Conservation (phyloP, 2,113 vertebrate species). For the Podarcis muralis region DNA sequence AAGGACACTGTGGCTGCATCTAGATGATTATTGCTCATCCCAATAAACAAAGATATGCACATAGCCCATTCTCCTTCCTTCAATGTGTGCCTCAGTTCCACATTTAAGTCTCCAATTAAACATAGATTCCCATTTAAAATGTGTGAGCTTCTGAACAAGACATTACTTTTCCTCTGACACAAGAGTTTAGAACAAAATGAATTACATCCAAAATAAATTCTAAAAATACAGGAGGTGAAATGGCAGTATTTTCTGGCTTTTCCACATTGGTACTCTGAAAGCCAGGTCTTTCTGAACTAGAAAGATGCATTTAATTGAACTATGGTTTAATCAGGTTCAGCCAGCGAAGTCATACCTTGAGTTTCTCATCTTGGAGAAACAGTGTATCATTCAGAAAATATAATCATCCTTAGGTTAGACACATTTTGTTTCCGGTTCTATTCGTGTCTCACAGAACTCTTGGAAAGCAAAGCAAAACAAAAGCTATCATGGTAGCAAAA, state of each 20-base stretch:
- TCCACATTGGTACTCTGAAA: background rate
- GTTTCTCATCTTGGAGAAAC: constrained; percentile 30
- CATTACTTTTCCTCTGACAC: background rate
- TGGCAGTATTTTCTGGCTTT: background rate
- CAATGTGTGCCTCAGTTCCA: background rate
- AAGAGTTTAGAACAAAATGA: background rate
- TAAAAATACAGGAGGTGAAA: background rate
- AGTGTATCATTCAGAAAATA: constrained; percentile 19
- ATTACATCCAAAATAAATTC: constrained; percentile 8
- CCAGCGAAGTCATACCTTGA: background rate
- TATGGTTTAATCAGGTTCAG: constrained; percentile 33
- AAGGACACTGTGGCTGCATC: background rate
- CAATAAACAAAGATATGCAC: too few species aligned
- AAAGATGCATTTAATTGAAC: constrained; percentile 32
- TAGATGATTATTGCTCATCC: background rate
- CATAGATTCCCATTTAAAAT: background rate
- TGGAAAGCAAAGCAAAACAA: constrained; percentile 17
- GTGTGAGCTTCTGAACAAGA: background rate
- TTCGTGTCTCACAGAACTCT: constrained; percentile 22
- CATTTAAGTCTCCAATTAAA: background rate
- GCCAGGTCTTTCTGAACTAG: background rate
- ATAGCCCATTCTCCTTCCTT: background rate
- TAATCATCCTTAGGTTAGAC: constrained; percentile 18
- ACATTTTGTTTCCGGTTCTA: constrained; percentile 8
- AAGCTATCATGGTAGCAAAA: constrained; percentile 1